Evolutionary conservation across 2,797 vertebrate genomes (phyloP).

Genomic region (Phoeniculus purpureus): DNA sequence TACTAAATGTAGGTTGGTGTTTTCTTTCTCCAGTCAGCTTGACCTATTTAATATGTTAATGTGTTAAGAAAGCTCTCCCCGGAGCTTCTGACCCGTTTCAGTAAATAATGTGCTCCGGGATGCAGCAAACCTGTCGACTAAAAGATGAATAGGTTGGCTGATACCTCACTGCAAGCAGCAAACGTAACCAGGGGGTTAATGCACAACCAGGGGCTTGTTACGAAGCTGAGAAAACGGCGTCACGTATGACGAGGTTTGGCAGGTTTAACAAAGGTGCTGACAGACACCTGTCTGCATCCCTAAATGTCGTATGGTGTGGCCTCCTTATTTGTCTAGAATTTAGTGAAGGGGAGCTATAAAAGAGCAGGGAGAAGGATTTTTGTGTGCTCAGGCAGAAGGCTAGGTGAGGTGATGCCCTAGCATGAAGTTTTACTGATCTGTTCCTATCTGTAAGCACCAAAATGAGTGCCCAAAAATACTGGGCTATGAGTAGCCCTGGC

Average conservation of each 20-base stretch:
- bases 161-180: rapidly evolving
- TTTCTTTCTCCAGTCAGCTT: neutral
- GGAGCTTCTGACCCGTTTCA: neutral
- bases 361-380: neutral
- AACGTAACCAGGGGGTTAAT: neutral
- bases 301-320: rapidly evolving
- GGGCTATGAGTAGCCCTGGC: neutral
- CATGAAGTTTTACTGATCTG: neutral
- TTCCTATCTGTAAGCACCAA: neutral
- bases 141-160: rapidly evolving
- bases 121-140: neutral
- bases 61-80: neutral
- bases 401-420: neutral
- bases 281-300: neutral
- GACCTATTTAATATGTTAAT: neutral
- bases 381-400: neutral
- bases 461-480: neutral
- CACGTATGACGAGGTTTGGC: neutral
- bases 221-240: neutral
- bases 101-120: neutral
- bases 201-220: rapidly evolving
- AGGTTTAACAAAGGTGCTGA: neutral
- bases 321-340: neutral
- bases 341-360: rapidly evolving
- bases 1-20: neutral